Evolutionary conservation across 1,140 invertebrate species (phyloP).

Genomic region (Drepana arcuata): DNA sequence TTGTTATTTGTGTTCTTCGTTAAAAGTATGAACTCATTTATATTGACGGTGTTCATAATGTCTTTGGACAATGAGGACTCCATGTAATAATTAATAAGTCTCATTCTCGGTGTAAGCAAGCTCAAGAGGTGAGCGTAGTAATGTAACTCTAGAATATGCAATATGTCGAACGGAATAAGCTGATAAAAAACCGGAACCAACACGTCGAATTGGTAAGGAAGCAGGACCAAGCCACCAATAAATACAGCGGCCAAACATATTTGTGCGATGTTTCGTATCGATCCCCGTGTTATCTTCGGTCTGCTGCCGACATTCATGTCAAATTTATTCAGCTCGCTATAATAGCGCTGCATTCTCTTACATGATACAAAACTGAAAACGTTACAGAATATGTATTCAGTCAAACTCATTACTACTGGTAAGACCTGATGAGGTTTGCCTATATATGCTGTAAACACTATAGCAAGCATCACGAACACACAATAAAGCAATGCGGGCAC

Average conservation of each 20-base stretch:
- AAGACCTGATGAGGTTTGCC: no score
- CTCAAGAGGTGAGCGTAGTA: conserved; percentile 28
- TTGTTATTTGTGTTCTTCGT: conserved; percentile 3
- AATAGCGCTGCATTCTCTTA: conserved; percentile 17
- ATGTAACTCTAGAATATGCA: conserved; percentile 22
- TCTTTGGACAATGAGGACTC: conserved; percentile 16
- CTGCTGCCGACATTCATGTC: conserved; percentile 21
- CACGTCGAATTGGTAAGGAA: conserved; percentile 1
- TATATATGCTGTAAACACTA: no score
- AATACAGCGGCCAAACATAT: conserved; percentile 5
- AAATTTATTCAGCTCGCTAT: conserved; percentile 18
- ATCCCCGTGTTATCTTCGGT: conserved; percentile 11
- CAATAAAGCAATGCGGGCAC: no score
- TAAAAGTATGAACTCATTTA: background rate
- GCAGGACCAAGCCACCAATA: conserved; percentile 2
- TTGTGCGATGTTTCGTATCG: conserved; percentile 9
- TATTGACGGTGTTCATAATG: background rate
- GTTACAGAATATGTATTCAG: conserved; percentile 9
- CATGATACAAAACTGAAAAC: conserved; percentile 12
- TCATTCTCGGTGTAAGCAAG: conserved; percentile 23
- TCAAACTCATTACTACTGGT: no score
- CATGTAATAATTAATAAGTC: conserved; percentile 24
- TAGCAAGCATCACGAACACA: no score
- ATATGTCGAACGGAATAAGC: conserved; percentile 11
- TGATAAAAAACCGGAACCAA: background rate